Evolutionary conservation across 2,113 vertebrate species (phyloP), one percentile per base, ranked within the genome.

Genomic region (Cyphomyrus discorhynchus): DNA sequence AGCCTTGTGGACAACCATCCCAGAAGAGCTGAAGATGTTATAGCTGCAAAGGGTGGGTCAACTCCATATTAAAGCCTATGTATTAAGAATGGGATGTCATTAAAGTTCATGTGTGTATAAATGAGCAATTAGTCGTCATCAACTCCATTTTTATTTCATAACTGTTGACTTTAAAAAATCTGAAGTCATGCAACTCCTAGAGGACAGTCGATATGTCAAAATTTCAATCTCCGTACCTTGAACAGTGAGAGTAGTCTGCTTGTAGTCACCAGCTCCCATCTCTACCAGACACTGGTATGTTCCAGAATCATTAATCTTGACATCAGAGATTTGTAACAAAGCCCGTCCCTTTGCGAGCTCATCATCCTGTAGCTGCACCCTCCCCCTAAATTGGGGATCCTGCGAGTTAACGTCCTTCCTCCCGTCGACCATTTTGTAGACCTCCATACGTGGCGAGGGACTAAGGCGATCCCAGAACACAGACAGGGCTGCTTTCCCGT

Each of bases 251-350:
- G 31, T 92, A 27, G 96, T 94, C 27, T 91, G 91, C 92, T 96
- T 96, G 91, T 96, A 97, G 92, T 97, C 96, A 0, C 93, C 94
- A 31, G 95, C 96, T 0, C 93, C 91, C 0, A 95, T 95, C 88
- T 31, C 89, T 91, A 97, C 91, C 88, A 95, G 1, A 62, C 96
- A 97, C 47, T 35, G 90, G 86, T 97, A 97, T 91, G 90, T 11
- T 0, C 96, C 96, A 9, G 94, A 94, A 35, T 97, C 96, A 88
- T 90, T 92, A 66, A 96, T 62, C 88, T 93, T 95, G 86, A 96
- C 94, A 0, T 93, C 88, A 21, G 88, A 94, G 89, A 97, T 95
- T 53, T 95, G 94, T 91, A 97, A 95, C 1, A 93, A 89, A 24
- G 95, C 95, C 19, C 53, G 93, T 39, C 96, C 96, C 46, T 91